These are phyloP conservation scores for Mormyrops attenuatus DNA, from an alignment of 2,797 vertebrate genomes.

Conservation along the genomic window DNA sequence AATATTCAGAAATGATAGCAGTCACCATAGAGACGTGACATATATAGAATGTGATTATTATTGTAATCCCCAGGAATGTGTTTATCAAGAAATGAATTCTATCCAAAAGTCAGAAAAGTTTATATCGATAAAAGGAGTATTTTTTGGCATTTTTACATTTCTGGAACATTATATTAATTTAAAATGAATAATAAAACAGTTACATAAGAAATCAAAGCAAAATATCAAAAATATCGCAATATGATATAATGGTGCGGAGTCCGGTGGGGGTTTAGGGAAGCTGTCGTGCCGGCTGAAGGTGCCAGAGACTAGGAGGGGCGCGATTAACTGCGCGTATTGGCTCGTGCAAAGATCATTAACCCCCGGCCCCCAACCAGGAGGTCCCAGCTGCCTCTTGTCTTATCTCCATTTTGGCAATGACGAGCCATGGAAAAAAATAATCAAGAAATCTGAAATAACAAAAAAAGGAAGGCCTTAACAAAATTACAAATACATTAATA, in stretches of 20 bases:
- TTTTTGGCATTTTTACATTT: not conserved
- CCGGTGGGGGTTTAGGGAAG: not conserved
- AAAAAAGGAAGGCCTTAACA: not conserved
- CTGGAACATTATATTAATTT: not conserved
- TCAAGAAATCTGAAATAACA: not conserved
- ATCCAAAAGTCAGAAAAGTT: not conserved
- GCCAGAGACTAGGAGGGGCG: not conserved
- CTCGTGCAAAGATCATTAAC: slow-evolving; percentile 4
- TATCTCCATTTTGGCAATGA: not conserved
- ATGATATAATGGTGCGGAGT: not conserved
- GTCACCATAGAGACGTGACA: not conserved
- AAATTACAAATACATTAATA: not conserved
- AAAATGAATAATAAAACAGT: not conserved
- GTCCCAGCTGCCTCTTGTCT: not conserved
- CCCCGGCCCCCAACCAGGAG: not conserved
- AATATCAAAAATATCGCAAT: not conserved
- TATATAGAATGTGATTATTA: not conserved
- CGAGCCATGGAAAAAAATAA: not conserved
- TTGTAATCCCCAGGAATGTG: not conserved
- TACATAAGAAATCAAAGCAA: not conserved
- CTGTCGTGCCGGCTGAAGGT: not conserved
- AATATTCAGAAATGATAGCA: not conserved
- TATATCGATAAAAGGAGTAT: not conserved
- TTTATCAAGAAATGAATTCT: not conserved
- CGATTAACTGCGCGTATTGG: not conserved